Evolutionary conservation across 2,888 invertebrate genomes (phyloP).

Genomic region (Blera fallax): DNA sequence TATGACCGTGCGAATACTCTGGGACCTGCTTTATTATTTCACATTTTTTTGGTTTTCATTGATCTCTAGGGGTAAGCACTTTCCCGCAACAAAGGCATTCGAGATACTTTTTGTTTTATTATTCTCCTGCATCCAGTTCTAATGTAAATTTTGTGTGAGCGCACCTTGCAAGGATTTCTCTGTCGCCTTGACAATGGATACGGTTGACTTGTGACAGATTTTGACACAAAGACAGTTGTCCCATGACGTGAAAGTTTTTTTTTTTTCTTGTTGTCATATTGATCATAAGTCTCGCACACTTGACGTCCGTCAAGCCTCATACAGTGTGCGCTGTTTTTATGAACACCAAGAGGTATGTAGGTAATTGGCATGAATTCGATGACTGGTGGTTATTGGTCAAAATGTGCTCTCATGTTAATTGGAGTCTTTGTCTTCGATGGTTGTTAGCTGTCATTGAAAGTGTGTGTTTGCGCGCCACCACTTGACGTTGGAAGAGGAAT

Average conservation of each 20-base stretch:
- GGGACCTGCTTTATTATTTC: slow-evolving; percentile 39
- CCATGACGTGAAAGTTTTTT: slow-evolving; percentile 15
- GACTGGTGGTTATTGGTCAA: slow-evolving; percentile 36
- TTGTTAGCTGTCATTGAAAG: slow-evolving; percentile 65
- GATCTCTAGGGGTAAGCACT: slow-evolving; percentile 29
- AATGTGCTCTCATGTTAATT: slow-evolving; percentile 65
- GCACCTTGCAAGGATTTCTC: slow-evolving; percentile 50
- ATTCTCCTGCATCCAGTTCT: slow-evolving; percentile 23
- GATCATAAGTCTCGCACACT: slow-evolving; percentile 47
- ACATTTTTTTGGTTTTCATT: neutral
- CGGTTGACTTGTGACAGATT: slow-evolving; percentile 53
- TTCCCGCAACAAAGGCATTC: slow-evolving; percentile 7
- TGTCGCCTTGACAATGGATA: slow-evolving; percentile 32
- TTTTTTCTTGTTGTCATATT: slow-evolving; percentile 32
- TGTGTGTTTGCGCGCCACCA: slow-evolving; percentile 20
- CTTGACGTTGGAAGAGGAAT: slow-evolving; percentile 31
- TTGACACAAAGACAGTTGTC: slow-evolving; percentile 15
- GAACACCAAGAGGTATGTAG: neutral
- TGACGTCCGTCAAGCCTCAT: slow-evolving; percentile 24
- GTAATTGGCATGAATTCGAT: slow-evolving; percentile 64
- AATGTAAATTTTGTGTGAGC: slow-evolving; percentile 44
- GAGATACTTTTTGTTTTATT: neutral
- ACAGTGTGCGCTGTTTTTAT: neutral
- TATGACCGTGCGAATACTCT: slow-evolving; percentile 48
- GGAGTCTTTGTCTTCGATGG: slow-evolving; percentile 59